Evolutionary conservation across 2,888 invertebrate genomes (phyloP).

Genomic region (Apamea crenata): DNA sequence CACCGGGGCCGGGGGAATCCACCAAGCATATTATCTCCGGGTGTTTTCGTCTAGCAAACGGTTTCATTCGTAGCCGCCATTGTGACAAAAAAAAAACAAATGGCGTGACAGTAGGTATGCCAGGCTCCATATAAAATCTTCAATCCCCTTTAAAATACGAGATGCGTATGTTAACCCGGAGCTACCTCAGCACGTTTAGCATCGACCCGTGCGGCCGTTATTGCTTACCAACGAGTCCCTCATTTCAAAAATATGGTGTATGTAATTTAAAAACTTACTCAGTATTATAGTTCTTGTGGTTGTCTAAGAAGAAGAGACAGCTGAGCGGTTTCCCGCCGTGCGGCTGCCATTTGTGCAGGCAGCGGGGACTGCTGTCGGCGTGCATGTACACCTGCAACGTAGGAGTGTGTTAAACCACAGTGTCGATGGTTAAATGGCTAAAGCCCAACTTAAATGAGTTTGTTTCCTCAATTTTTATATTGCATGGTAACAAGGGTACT

Average conservation of each 20-base stretch:
- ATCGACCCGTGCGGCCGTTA: neutral
- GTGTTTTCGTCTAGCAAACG: no score
- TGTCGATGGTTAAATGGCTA: neutral
- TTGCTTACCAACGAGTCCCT: neutral
- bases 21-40: no score
- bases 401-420: neutral
- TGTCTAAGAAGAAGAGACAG: conserved; percentile 98
- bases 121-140: no score
- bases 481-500: neutral
- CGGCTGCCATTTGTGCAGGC: conserved; percentile 98
- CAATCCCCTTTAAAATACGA: neutral
- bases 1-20: no score
- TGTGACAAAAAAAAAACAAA: no score
- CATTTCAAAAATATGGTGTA: neutral
- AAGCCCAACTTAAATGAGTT: neutral
- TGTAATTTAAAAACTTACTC: conserved; percentile 91
- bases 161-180: neutral
- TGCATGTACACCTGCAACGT: conserved; percentile 92
- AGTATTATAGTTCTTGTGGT: conserved; percentile 94
- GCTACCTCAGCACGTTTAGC: no score
- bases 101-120: no score
- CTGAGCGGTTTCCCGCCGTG: conserved; percentile 97
- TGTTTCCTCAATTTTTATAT: neutral
- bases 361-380: conserved; percentile 93
- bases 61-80: no score